These are phyloP conservation scores for Pseudococcus viburni DNA, from an alignment of 2,888 invertebrate species.

Conservation along the genomic window DNA sequence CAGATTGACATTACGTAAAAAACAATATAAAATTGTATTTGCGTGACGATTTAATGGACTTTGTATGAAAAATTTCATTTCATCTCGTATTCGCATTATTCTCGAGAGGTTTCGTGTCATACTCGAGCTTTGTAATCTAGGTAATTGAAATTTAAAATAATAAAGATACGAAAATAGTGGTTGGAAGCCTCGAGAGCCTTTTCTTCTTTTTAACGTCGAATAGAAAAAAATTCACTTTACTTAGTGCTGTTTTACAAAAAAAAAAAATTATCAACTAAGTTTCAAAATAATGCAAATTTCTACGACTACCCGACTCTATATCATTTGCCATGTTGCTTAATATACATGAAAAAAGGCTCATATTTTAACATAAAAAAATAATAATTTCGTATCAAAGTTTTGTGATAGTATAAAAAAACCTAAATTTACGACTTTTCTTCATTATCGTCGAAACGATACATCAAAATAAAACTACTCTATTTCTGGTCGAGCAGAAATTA, in stretches of 20 bases:
- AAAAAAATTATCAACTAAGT: no score
- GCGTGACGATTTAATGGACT: constrained; percentile 1
- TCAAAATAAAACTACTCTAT: neutral
- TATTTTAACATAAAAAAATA: no score
- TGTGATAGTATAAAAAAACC: no score
- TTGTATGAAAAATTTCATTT: neutral
- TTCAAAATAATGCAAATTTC: no score
- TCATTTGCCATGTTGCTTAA: no score
- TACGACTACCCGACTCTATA: no score
- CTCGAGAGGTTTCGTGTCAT: neutral
- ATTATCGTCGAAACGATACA: neutral
- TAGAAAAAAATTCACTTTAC: neutral
- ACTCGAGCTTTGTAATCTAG: neutral
- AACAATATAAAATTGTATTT: neutral
- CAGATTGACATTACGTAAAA: neutral
- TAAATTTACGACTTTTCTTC: neutral
- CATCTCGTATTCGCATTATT: neutral
- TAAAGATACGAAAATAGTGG: neutral
- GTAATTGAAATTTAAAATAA: neutral
- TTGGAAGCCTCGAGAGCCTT: neutral
- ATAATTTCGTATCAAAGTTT: no score
- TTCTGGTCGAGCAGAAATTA: neutral
- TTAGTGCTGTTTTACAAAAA: no score
- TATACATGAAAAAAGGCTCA: no score
- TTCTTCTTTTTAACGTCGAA: neutral